Base-by-base conservation (phyloP, 2,113 vertebrate species). In the Thalassoma bifasciatum region DNA sequence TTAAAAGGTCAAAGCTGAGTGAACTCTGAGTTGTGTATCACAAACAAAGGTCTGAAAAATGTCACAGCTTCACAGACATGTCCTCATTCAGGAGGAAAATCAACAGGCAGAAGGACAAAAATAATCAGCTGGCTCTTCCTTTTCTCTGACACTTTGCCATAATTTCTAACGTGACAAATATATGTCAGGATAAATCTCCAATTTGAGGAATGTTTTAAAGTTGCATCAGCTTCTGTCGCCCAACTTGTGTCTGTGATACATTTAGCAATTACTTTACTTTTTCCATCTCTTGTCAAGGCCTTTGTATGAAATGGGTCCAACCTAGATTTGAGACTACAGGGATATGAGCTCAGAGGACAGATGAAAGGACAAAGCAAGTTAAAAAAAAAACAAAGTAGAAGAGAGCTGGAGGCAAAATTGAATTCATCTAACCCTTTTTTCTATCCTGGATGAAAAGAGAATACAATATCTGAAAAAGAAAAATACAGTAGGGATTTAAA, bases 311-410 rank as follows among this genome's bases (percentile, higher is more conserved):
- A 89, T 90, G 78, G 67, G 83, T 85, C 82, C 85, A 91, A 91
- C 87, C 92, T 87, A 91, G 81, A 88, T 94, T 88, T 70, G 50
- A 88, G 79, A 75, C 91, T 81, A 69, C 80, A 66, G 88, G 88
- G 91, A 92, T 58, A 75, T 85, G 75, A 88, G 83, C 83, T 79
- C 83, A 79, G 84, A 90, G 76, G 87, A 87, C 83, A 84, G 76
- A 80, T 85, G 82, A 85, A 89, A 86, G 90, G 92, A 91, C 89
- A 38, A 88, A 66, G 63, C 30, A 47, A 52, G 40, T 17, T n/a
- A n/a, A n/a, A 68, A 75, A 82, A 62, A 67, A 71, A 42, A 42
- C 30, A 75, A 82, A 66, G 52, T 52, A 71, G 79, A 77, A 56
- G 75, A 75, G 71, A 79, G 80, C 89, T 68, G 37, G 57, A 60